phyloP scores from a whole-genome alignment of 2,888 invertebrate genomes.

The Eueremaeus valkanovi region DNA sequence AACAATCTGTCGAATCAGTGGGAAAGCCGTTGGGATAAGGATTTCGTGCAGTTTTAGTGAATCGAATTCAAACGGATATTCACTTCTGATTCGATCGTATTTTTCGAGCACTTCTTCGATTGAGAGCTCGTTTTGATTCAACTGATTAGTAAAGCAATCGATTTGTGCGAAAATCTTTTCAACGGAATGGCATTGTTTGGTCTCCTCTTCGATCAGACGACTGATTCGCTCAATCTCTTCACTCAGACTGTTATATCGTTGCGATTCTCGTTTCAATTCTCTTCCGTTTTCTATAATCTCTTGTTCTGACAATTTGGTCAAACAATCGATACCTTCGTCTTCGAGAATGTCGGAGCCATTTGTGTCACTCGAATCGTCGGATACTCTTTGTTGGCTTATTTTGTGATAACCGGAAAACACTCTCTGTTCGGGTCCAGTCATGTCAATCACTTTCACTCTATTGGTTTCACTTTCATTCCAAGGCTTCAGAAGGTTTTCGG shows the following conservation, averaged over 20 bases:
- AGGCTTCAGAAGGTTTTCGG: constrained; percentile 47
- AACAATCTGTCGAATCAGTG: constrained; percentile 65
- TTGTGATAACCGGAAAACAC: constrained; percentile 85
- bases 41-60: constrained; percentile 61
- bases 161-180: constrained; percentile 58
- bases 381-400: constrained; percentile 64
- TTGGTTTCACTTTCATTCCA: constrained; percentile 51
- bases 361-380: too few relatives aligned
- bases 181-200: constrained; percentile 66
- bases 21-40: constrained; percentile 60
- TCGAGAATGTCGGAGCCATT: background rate
- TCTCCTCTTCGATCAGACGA: constrained; percentile 66
- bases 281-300: constrained; percentile 84
- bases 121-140: background rate
- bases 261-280: constrained; percentile 69
- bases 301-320: too few relatives aligned
- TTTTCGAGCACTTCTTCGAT: background rate
- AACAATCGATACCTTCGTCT: too few relatives aligned
- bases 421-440: constrained; percentile 93
- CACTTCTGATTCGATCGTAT: background rate
- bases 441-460: constrained; percentile 95
- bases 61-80: background rate
- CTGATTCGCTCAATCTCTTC: constrained; percentile 70
- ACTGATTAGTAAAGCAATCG: background rate
- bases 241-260: constrained; percentile 69